A percentile compares a stretch with the other conserved stretches of the same genome.
Evolutionary conservation across 2,797 vertebrate genomes (phyloP).

Genomic region (Muscicapa comitata): DNA sequence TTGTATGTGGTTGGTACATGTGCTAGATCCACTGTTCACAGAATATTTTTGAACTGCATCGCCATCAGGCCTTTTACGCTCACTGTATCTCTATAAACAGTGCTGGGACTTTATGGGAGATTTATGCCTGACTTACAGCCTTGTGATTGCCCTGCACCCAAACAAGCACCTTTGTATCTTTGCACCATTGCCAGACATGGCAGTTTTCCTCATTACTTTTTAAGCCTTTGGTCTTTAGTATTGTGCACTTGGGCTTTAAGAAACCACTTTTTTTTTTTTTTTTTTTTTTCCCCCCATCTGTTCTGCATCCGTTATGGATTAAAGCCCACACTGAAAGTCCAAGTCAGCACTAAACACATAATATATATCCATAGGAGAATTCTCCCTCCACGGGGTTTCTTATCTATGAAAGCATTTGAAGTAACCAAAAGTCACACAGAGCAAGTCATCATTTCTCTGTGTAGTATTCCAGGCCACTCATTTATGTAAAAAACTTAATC

Average conservation of each 20-base stretch:
- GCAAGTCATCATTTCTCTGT: not conserved
- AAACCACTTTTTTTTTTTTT: not conserved
- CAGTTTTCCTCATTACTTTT: not conserved
- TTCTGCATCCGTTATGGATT: not conserved
- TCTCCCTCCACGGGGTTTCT: not conserved
- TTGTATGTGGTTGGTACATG: accelerated
- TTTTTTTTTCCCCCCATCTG: too few species aligned
- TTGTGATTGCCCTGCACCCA: not conserved
- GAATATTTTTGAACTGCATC: not conserved
- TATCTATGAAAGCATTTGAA: not conserved
- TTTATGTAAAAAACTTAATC: not conserved
- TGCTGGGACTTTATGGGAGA: accelerated
- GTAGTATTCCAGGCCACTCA: not conserved
- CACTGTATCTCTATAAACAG: not conserved
- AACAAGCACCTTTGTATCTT: not conserved
- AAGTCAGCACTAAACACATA: not conserved
- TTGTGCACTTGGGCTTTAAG: not conserved
- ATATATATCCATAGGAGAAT: not conserved
- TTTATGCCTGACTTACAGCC: not conserved
- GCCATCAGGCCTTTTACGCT: not conserved
- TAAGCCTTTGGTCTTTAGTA: not conserved
- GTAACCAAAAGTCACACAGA: not conserved
- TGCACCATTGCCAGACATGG: not conserved
- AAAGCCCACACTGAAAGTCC: not conserved
- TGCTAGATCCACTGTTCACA: not conserved